A percentile compares a stretch with the other conserved stretches of the same genome.
Evolutionary conservation across 2,113 vertebrate genomes (phyloP).

Genomic region (Brachyhypopomus occidentalis): DNA sequence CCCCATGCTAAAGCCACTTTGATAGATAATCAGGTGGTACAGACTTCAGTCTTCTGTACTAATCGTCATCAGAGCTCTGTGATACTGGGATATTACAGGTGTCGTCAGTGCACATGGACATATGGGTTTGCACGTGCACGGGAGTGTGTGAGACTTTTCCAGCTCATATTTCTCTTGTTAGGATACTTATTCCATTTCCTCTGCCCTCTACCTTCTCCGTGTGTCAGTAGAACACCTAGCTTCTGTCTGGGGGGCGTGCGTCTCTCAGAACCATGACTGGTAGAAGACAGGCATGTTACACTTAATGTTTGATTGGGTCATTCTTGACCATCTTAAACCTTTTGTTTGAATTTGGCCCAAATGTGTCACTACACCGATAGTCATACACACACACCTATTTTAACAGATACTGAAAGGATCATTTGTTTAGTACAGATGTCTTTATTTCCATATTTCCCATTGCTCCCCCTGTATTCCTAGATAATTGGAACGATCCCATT

Average conservation of each 20-base stretch:
- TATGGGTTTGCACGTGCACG: neutral
- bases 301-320: neutral
- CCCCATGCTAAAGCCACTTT: conserved; percentile 19
- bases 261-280: neutral
- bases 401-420: too few species aligned
- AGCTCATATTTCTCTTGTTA: too few species aligned
- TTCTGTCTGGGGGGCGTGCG: too few species aligned
- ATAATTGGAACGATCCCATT: conserved; percentile 98
- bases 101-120: conserved; percentile 15
- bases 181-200: neutral
- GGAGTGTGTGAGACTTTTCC: neutral
- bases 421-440: conserved; percentile 41
- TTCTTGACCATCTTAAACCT: neutral
- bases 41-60: conserved; percentile 21
- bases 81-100: conserved; percentile 24
- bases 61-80: conserved; percentile 36
- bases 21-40: conserved; percentile 41
- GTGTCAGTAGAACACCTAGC: too few species aligned
- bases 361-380: neutral
- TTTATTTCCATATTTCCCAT: conserved; percentile 41
- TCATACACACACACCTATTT: neutral
- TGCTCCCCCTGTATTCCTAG: conserved; percentile 74
- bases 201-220: too few species aligned
- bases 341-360: neutral
- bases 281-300: neutral